These are phyloP conservation scores for Dicyrtoma fusca DNA, from an alignment of 2,888 invertebrate species.

Conservation along the genomic window DNA sequence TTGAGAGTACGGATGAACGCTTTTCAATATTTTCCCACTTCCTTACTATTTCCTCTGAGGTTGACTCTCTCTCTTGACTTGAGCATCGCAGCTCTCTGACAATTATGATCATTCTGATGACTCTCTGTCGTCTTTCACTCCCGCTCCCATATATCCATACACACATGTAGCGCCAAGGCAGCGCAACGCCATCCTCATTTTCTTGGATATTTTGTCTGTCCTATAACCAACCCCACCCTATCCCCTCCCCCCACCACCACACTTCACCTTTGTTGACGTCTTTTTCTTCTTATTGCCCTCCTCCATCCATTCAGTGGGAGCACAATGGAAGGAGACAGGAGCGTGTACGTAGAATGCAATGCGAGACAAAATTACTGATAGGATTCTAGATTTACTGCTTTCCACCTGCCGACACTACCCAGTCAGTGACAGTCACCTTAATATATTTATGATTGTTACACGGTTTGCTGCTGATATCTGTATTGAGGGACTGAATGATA, in stretches of 20 bases:
- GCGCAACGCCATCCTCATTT: too few relatives aligned
- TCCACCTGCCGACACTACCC: too few relatives aligned
- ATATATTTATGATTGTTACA: too few relatives aligned
- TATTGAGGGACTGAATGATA: too few relatives aligned
- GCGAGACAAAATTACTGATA: too few relatives aligned
- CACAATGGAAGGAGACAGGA: too few relatives aligned
- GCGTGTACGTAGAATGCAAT: too few relatives aligned
- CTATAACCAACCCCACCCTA: not conserved
- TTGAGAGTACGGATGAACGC: conserved; percentile 19
- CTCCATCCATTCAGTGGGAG: too few relatives aligned
- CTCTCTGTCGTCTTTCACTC: conserved; percentile 13
- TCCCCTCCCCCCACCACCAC: not conserved
- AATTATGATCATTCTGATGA: conserved; percentile 21
- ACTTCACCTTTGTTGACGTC: not conserved
- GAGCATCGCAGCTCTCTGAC: conserved; percentile 8
- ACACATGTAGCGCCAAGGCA: not conserved
- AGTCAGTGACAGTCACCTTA: too few relatives aligned
- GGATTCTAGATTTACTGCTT: too few relatives aligned
- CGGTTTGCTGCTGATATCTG: too few relatives aligned
- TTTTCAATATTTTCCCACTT: conserved; percentile 22
- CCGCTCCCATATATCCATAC: not conserved
- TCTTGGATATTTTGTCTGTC: conserved; percentile 11
- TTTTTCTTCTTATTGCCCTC: conserved; percentile 7
- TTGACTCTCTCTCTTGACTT: conserved; percentile 18
- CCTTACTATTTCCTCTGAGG: conserved; percentile 12